phyloP scores from a whole-genome alignment of 2,113 vertebrate species.

The Mobula hypostoma region DNA sequence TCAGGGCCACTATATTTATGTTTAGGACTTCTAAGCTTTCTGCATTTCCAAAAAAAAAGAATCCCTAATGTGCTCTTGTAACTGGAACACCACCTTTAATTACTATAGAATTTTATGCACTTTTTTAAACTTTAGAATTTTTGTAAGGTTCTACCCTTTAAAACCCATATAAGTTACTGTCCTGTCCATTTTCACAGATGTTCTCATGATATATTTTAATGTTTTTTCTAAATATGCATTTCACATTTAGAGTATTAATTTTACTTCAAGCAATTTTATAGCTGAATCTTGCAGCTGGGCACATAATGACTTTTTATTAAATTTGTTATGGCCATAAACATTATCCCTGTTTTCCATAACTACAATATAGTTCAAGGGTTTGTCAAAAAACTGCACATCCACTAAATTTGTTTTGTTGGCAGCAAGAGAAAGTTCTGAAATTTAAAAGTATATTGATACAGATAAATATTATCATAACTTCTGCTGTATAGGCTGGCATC shows the following conservation, averaged over 20 bases:
- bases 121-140: not conserved
- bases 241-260: slow-evolving; percentile 35
- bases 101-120: not conserved
- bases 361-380: slow-evolving; percentile 10
- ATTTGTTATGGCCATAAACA: slow-evolving; percentile 34
- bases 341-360: not conserved
- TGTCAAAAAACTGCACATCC: not conserved
- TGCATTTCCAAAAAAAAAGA: not conserved
- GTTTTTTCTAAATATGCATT: slow-evolving; percentile 23
- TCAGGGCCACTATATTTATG: not conserved
- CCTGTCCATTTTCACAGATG: slow-evolving; percentile 29
- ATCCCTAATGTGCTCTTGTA: not conserved
- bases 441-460: not conserved
- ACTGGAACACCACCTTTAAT: not conserved
- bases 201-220: slow-evolving; percentile 18
- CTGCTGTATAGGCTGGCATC: not conserved
- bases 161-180: not conserved
- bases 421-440: not conserved
- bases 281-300: slow-evolving; percentile 30
- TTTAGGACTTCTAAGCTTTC: not conserved
- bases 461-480: not conserved
- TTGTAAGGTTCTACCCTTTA: not conserved
- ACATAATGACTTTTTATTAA: slow-evolving; percentile 8
- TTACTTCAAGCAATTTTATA: slow-evolving; percentile 34
- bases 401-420: not conserved